Evolutionary conservation across 1,140 invertebrate genomes (phyloP), one percentile per base, ranked within the genome.

Genomic region (Cydia pomonella): DNA sequence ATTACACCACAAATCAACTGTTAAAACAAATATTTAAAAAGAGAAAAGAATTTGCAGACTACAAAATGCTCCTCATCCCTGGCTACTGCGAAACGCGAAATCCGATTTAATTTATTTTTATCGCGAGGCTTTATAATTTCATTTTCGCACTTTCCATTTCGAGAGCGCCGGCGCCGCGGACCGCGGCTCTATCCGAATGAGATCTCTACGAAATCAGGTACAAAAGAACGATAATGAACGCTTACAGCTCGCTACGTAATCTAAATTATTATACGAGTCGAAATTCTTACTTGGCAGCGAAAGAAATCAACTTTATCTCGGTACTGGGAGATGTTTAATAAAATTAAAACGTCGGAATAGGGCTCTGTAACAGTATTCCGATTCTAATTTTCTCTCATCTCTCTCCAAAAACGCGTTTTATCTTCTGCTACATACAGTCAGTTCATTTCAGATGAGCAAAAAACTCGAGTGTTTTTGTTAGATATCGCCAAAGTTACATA

Each of bases 71-170:
- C 84, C 82, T 90, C 88, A 86, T 87, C 85, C 87, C 87, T 89
- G 87, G 84, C 87, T 91, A 89, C 89, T 90, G 87, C 88, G 87
- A 87, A 91, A 93, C 85, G 87, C 87, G 88, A 91, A 91, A 91
- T 92, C 91, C 88, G 89, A 92, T 93, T 93, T 93, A 93, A 93
- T 93, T 93, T 93, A 92, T 93, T 93, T 93, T 93, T 93, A 93
- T 92, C 90, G 90, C 84, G 81, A 89, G 86, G 84, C 88, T 92
- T 91, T 92, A 92, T 93, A 93, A 93, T 93, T 93, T 93, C 90
- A 93, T 93, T 93, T 93, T 93, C 92, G 87, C 92, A 92, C 91
- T 93, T 93, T 92, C 90, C 90, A 92, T 92, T 92, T 92, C 84
- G 86, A 89, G 88, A 85, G 88, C 85, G 88, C 89, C 85, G 88